Percentiles rank a stretch among this genome's conserved stretches.
These are phyloP conservation scores for Dromius quadrimaculatus DNA, from an alignment of 2,888 invertebrate genomes.

Conservation along the genomic window DNA sequence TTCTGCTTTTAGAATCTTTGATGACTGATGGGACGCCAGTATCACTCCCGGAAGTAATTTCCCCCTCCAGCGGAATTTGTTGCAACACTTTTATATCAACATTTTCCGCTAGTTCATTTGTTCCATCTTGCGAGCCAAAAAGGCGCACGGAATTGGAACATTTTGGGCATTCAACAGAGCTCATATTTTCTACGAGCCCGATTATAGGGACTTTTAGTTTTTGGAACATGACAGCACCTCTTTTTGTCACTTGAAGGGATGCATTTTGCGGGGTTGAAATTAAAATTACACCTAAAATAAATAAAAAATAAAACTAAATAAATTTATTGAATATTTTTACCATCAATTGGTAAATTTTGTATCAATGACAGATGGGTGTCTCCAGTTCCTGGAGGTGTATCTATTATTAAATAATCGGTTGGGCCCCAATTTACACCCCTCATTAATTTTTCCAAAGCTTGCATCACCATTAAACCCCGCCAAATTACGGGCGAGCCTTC, in stretches of 20 bases:
- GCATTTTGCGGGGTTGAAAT: constrained; percentile 94
- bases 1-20: constrained; percentile 69
- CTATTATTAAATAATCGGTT: constrained; percentile 88
- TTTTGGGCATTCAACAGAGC: constrained; percentile 79
- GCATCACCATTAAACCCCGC: constrained; percentile 98
- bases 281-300: constrained; percentile 83
- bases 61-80: constrained; percentile 79
- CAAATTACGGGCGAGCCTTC: constrained; percentile 90
- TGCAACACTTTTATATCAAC: constrained; percentile 77
- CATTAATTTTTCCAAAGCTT: constrained; percentile 87
- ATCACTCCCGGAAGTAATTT: constrained; percentile 78
- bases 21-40: constrained; percentile 82
- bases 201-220: constrained; percentile 85
- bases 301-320: constrained; percentile 35
- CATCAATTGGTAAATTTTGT: constrained; percentile 89
- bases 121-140: constrained; percentile 74
- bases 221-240: constrained; percentile 90
- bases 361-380: constrained; percentile 93
- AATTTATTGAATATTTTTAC: too few relatives aligned
- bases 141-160: constrained; percentile 81
- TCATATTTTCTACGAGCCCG: constrained; percentile 95
- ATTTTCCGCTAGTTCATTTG: constrained; percentile 72
- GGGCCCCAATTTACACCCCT: constrained; percentile 91
- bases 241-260: constrained; percentile 85
- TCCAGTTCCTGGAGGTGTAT: constrained; percentile 97